Percentiles rank a stretch among this genome's conserved stretches.
These are phyloP conservation scores for Drosophila setifemur DNA, from an alignment of 1,140 invertebrate genomes.

Conservation along the genomic window DNA sequence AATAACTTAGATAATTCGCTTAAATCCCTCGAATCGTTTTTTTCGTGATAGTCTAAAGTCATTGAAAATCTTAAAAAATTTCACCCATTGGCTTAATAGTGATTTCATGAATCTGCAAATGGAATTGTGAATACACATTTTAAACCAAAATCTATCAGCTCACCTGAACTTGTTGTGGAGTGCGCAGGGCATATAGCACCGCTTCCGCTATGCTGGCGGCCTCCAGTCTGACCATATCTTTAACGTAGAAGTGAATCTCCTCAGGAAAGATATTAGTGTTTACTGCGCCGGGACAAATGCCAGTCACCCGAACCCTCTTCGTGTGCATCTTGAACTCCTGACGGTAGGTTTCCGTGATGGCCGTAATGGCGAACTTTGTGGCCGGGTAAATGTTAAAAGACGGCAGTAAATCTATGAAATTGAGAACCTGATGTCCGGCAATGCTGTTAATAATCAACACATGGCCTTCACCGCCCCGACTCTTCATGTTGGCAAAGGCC, in stretches of 20 bases:
- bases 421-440: slow-evolving; percentile 77
- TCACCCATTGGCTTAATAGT: slow-evolving; percentile 82
- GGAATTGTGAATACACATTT: neutral
- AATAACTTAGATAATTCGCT: too few relatives aligned
- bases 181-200: slow-evolving; percentile 85
- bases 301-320: slow-evolving; percentile 85
- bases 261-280: slow-evolving; percentile 84
- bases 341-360: slow-evolving; percentile 85
- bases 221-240: slow-evolving; percentile 67
- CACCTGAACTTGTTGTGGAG: slow-evolving; percentile 85
- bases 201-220: slow-evolving; percentile 84
- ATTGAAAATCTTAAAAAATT: slow-evolving; percentile 68
- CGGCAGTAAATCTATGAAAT: slow-evolving; percentile 77
- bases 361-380: slow-evolving; percentile 86
- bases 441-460: slow-evolving; percentile 83
- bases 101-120: slow-evolving; percentile 82
- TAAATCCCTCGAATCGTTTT: too few relatives aligned
- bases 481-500: slow-evolving; percentile 87
- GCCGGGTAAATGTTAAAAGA: slow-evolving; percentile 85
- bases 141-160: neutral
- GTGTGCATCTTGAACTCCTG: slow-evolving; percentile 84
- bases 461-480: slow-evolving; percentile 86
- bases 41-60: too few relatives aligned
- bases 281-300: slow-evolving; percentile 85
- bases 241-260: slow-evolving; percentile 69